Evolutionary conservation across 2,113 vertebrate species (phyloP).

Genomic region (Centropus bengalensis): DNA sequence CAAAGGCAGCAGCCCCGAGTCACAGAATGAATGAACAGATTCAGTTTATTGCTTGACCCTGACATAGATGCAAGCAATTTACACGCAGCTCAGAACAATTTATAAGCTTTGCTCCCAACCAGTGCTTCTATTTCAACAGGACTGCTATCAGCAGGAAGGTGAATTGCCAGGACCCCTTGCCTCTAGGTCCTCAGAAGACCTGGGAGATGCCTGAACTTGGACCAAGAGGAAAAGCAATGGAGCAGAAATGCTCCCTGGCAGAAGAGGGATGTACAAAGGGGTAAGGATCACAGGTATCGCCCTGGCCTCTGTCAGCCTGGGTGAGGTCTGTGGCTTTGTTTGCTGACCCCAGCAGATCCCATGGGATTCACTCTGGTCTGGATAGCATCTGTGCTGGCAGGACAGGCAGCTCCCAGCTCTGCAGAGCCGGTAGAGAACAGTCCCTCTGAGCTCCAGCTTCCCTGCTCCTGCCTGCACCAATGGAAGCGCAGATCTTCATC

Average conservation of each 20-base stretch:
- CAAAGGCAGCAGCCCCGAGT: background rate
- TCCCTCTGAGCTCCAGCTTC: background rate
- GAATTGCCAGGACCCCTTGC: background rate
- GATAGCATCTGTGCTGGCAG: background rate
- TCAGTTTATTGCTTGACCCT: background rate
- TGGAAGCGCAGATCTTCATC: background rate
- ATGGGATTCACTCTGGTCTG: background rate
- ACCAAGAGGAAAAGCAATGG: background rate
- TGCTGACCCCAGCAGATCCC: background rate
- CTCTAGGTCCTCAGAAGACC: background rate
- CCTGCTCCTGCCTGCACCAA: background rate
- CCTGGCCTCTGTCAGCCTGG: background rate
- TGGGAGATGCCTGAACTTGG: background rate
- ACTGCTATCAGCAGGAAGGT: background rate
- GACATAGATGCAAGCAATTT: background rate
- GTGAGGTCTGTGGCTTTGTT: background rate
- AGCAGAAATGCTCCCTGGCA: background rate
- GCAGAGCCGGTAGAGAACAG: background rate
- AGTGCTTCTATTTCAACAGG: background rate
- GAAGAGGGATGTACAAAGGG: background rate
- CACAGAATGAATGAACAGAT: background rate
- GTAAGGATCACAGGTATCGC: background rate
- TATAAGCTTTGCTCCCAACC: background rate
- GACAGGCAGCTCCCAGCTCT: background rate
- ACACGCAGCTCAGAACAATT: background rate